Evolutionary conservation across 1,140 invertebrate species (phyloP), one percentile per base, ranked within the genome.

Genomic region (Drosophila azteca): DNA sequence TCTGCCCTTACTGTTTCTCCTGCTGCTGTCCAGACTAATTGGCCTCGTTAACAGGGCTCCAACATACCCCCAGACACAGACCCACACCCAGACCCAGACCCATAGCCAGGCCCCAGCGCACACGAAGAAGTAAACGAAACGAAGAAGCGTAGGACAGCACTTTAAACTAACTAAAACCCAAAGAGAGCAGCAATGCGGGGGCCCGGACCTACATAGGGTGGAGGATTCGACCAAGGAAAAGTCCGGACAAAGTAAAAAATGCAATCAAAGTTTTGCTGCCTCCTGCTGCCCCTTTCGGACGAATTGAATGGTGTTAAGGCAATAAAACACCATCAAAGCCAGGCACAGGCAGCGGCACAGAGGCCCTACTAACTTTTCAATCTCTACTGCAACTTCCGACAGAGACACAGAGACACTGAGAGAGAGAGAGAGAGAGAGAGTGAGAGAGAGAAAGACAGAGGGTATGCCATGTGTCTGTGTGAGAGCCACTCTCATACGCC

Each of bases 151-250:
- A 39, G 35, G 79, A 79, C 58, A 39, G 35, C 76, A 79, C 58
- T 88, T 85, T 87, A 85, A 85, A 82, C 79, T 82, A 87, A 81
- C 77, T 69, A 82, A 77, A 85, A 75, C 67, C 66, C 57, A 68
- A 57, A 61, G 63, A 58, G 51, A 68, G 59, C 51, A 79, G 67
- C 68, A 49, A 44, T 45, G 75, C 48, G 17, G 35, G 46, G 43
- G 17, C 17, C 17, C 17, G 35, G 29, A 1, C 29, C 54, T 57
- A 22, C 20, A 24, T 9, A 11, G 9, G 31, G 31, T 20, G 41
- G 41, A 35, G 24, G 26, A 50, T 24, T 17, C 62, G 51, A 48
- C 49, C 41, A 43, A 51, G 51, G 51, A 29, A 55, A 59, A 48
- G 35, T 39, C 24, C 44, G 53, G 45, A 59, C 26, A 63, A 63